These are phyloP conservation scores for Agrilus planipennis DNA, from an alignment of 1,140 invertebrate species.

Conservation along the genomic window DNA sequence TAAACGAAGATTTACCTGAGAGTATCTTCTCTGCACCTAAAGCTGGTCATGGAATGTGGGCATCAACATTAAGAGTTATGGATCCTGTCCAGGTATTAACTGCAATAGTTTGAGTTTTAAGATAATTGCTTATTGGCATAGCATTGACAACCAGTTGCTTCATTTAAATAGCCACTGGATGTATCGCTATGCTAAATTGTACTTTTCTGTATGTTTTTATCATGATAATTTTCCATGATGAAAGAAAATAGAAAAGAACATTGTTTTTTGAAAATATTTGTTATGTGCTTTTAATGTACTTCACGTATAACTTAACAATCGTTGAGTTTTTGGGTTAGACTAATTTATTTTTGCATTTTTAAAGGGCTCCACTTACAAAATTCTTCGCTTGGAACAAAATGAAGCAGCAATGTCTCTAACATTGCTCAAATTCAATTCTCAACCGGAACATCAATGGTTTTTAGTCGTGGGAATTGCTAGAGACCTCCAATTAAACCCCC, in stretches of 20 bases:
- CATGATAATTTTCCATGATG: too few species aligned
- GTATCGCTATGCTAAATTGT: too few species aligned
- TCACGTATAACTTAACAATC: too few species aligned
- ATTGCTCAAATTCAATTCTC: conserved; percentile 40
- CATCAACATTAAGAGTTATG: conserved; percentile 84
- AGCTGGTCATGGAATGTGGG: conserved; percentile 94
- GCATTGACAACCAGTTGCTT: too few species aligned
- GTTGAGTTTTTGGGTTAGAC: too few species aligned
- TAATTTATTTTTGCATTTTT: too few species aligned
- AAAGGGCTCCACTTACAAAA: conserved; percentile 63
- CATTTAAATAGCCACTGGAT: too few species aligned
- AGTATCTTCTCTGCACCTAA: conserved; percentile 90
- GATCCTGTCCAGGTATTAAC: conserved; percentile 58
- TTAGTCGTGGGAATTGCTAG: conserved; percentile 82
- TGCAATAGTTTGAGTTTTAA: conserved; percentile 6
- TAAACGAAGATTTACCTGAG: conserved; percentile 91
- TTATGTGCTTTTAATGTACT: too few species aligned
- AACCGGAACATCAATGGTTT: conserved; percentile 59
- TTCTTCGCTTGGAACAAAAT: conserved; percentile 85
- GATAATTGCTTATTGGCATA: too few species aligned
- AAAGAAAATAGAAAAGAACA: too few species aligned
- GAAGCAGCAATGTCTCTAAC: conserved; percentile 82
- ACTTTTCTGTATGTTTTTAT: too few species aligned
- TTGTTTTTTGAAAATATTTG: too few species aligned
- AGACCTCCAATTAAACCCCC: conserved; percentile 80